A percentile compares a stretch with the other conserved stretches of the same genome.
Conservation (phyloP, 2,888 invertebrate species). For the Chirona hameri region DNA sequence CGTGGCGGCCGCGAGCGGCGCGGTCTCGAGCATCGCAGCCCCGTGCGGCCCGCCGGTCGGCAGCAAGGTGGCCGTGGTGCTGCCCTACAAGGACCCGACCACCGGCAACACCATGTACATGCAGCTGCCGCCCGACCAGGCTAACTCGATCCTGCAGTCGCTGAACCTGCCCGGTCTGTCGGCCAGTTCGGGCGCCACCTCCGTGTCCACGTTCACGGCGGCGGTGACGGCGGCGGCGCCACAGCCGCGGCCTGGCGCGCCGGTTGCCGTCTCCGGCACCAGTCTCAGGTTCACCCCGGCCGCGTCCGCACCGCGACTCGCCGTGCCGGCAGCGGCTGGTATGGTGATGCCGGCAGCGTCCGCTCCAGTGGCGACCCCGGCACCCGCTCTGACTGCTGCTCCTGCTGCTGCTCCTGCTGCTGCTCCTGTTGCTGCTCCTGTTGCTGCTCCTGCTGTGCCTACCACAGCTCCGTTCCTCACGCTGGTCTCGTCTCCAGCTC, state of each 20-base stretch:
- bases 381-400: too few relatives aligned
- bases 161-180: background rate
- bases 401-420: too few relatives aligned
- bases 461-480: too few relatives aligned
- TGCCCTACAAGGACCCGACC: slow-evolving; percentile 8
- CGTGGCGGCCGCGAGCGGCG: too few relatives aligned
- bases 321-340: too few relatives aligned
- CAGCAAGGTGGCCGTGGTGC: background rate
- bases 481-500: too few relatives aligned
- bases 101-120: slow-evolving; percentile 22
- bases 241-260: background rate
- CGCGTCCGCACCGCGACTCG: background rate
- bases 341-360: too few relatives aligned
- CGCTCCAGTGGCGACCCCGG: too few relatives aligned
- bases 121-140: slow-evolving; percentile 13
- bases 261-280: background rate
- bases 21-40: too few relatives aligned
- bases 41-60: background rate
- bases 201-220: background rate
- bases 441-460: too few relatives aligned
- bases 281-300: background rate
- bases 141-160: slow-evolving; percentile 1
- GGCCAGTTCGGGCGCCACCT: background rate
- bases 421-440: too few relatives aligned
- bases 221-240: background rate